A percentile compares a stretch with the other conserved stretches of the same genome.
These are phyloP conservation scores for Protonibea diacanthus DNA, from an alignment of 2,797 vertebrate genomes.

Conservation along the genomic window DNA sequence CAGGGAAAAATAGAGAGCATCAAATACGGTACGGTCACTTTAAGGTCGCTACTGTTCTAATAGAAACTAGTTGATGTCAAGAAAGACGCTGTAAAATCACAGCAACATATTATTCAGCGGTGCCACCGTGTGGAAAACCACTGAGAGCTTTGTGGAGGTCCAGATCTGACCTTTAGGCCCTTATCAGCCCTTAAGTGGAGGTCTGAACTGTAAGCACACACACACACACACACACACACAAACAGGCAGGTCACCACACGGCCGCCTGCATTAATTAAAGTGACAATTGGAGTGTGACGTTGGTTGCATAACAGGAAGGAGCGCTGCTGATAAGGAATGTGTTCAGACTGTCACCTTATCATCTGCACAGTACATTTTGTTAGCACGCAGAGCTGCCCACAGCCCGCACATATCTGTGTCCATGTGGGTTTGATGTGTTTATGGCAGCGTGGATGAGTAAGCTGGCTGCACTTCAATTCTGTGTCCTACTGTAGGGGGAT, in stretches of 20 bases:
- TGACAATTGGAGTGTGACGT: conserved; percentile 1
- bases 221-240: background rate
- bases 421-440: conserved; percentile 20
- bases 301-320: conserved; percentile 52
- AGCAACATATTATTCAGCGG: background rate
- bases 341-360: conserved; percentile 42
- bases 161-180: conserved; percentile 22
- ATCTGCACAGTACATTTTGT: conserved; percentile 27
- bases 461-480: background rate
- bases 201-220: background rate
- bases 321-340: conserved; percentile 60
- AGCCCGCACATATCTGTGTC: conserved; percentile 10
- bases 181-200: conserved; percentile 1
- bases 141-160: background rate
- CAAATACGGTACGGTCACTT: rapidly evolving
- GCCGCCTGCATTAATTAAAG: conserved; percentile 11
- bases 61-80: background rate
- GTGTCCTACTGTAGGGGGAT: background rate
- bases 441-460: conserved; percentile 2
- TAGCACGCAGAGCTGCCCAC: conserved; percentile 17
- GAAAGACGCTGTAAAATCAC: too few species aligned
- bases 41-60: background rate
- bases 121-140: background rate
- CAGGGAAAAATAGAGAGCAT: too few species aligned
- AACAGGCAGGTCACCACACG: background rate